Percentiles rank a stretch among this genome's conserved stretches.
Conservation (phyloP, 2,797 vertebrate genomes). For the Melanotaenia parkinsoni region DNA sequence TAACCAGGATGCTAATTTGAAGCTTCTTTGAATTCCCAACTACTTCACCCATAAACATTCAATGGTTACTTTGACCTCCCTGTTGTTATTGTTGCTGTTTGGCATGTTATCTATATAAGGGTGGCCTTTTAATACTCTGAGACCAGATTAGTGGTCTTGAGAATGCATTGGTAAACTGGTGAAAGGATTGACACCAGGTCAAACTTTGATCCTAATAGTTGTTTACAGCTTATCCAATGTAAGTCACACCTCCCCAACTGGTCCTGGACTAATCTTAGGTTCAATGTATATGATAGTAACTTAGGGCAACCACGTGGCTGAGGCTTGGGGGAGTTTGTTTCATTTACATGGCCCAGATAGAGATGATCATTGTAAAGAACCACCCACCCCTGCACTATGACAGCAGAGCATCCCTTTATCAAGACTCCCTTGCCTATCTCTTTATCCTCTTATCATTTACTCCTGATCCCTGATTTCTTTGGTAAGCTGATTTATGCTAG, state of each 20-base stretch:
- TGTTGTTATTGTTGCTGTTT: conserved; percentile 15
- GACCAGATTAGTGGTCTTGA: conserved; percentile 37
- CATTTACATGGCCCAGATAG: conserved; percentile 10
- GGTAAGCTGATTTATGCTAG: conserved; percentile 68
- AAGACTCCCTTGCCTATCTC: conserved; percentile 37
- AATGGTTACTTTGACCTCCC: background rate
- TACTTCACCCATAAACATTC: background rate
- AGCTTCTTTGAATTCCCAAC: conserved; percentile 41
- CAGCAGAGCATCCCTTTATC: conserved; percentile 29
- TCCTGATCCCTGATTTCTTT: conserved; percentile 73
- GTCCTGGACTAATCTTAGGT: background rate
- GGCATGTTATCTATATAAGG: conserved; percentile 24
- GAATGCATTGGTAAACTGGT: conserved; percentile 13
- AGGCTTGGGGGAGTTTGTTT: conserved; percentile 17
- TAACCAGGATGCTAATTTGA: conserved; percentile 39
- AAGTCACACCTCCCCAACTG: background rate
- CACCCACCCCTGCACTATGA: conserved; percentile 9
- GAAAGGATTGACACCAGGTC: conserved; percentile 25
- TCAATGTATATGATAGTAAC: conserved; percentile 3
- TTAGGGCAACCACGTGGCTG: background rate
- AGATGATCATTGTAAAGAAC: conserved; percentile 12
- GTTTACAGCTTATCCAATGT: background rate
- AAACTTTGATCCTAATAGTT: conserved; percentile 16
- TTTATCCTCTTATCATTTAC: conserved; percentile 76
- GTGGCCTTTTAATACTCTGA: conserved; percentile 26